phyloP scores from a whole-genome alignment of 2,888 invertebrate genomes.

The Cephonodes hylas region DNA sequence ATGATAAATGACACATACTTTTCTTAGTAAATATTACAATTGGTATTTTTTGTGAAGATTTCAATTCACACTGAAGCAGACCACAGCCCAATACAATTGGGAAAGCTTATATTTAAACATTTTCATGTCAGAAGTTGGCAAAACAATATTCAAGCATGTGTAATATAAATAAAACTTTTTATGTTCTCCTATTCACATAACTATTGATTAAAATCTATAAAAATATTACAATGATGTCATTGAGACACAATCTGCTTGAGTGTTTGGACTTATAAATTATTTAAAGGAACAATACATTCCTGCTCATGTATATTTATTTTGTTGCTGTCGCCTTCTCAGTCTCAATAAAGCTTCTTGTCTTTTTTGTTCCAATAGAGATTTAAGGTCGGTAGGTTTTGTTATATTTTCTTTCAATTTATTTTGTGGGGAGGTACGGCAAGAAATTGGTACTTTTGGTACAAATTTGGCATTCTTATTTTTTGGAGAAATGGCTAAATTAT shows the following conservation, averaged over 20 bases:
- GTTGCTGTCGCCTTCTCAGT: conserved; percentile 58
- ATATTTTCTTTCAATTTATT: conserved; percentile 23
- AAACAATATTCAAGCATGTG: no score
- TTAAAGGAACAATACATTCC: no score
- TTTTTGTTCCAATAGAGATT: conserved; percentile 69
- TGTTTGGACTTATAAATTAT: no score
- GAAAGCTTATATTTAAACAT: not conserved
- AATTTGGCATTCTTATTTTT: conserved; percentile 44
- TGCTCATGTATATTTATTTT: conserved; percentile 32
- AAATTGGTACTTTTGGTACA: conserved; percentile 49
- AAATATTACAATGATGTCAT: no score
- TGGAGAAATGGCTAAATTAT: conserved; percentile 12
- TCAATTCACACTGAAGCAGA: not conserved
- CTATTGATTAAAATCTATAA: no score
- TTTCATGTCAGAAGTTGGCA: no score
- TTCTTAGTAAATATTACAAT: not conserved
- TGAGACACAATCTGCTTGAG: no score
- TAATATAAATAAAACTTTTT: no score
- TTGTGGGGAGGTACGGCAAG: conserved; percentile 7
- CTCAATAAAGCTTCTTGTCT: conserved; percentile 73
- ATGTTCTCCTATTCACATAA: no score
- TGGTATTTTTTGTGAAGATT: not conserved
- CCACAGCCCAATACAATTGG: not conserved
- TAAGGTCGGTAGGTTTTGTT: conserved; percentile 41
- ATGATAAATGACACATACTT: not conserved